Conservation (phyloP, 1,140 invertebrate species). For the Zaprionus gabonicus region DNA sequence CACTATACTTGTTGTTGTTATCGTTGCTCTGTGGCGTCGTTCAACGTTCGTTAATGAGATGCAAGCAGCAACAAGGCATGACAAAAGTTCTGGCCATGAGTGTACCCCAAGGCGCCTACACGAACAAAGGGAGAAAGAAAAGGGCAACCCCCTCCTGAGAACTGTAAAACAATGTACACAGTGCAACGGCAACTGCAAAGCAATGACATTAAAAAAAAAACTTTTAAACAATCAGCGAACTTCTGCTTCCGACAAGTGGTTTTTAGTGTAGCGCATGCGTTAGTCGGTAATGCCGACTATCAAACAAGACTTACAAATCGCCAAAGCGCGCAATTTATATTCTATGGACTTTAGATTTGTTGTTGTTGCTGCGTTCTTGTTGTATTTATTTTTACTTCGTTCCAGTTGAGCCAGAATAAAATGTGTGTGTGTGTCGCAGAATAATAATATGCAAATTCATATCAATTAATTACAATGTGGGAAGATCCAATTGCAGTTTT, state of each 20-base stretch:
- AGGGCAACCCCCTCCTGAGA: background rate
- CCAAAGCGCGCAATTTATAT: constrained; percentile 61
- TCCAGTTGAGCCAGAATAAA: constrained; percentile 7
- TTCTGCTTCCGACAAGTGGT: constrained; percentile 11
- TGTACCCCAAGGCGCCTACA: constrained; percentile 50
- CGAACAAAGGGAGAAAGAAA: constrained; percentile 29
- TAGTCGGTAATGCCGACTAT: constrained; percentile 32
- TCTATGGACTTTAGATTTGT: constrained; percentile 79
- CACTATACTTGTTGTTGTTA: constrained; percentile 15
- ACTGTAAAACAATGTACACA: constrained; percentile 10
- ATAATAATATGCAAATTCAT: constrained; percentile 27
- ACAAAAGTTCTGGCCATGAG: constrained; percentile 51
- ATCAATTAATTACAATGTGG: constrained; percentile 10
- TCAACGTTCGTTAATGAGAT: constrained; percentile 67
- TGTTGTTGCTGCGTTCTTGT: constrained; percentile 15
- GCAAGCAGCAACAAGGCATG: constrained; percentile 38
- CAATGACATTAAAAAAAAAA: constrained; percentile 27
- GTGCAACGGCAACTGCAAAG: constrained; percentile 34
- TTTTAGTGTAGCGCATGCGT: constrained; percentile 50
- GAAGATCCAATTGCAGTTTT: background rate
- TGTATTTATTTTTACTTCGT: constrained; percentile 41
- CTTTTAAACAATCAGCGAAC: constrained; percentile 10
- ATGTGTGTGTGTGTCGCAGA: constrained; percentile 17
- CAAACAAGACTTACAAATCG: constrained; percentile 18
- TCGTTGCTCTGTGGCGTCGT: constrained; percentile 32